Base-by-base conservation (phyloP, 2,113 vertebrate genomes). In the Vidua macroura region DNA sequence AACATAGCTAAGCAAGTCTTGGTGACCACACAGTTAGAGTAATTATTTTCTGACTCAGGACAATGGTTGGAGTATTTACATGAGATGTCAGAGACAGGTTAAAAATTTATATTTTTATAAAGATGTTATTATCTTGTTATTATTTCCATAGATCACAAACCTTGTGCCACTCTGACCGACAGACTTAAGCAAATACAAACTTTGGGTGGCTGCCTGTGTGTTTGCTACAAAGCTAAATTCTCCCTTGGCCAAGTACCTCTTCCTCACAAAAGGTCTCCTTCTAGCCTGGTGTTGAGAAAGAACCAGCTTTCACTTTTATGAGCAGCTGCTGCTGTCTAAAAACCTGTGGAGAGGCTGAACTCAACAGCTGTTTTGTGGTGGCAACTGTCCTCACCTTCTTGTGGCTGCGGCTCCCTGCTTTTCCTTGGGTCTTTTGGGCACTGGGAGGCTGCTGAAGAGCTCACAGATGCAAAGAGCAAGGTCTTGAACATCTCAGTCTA, bases 151-250 rank as follows among this genome's bases (percentile, higher is more conserved):
- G 31, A 13, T 52, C 31, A 19, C 8, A 12, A 20, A 28, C 5
- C 19, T 63, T 56, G 3, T 56, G 5, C 13, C 9, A 6, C 41
- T 56, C 24, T 67, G 39, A 73, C 11, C 46, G 55, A 16, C 14
- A 67, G 23, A 46, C 30, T 12, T 43, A 48, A 86, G 13, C 15
- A 68, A 85, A 66, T 9, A 39, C 0, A 2, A 51, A 33, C 13
- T 64, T 55, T n/a, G 10, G 0, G 0, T 66, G 15, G 6, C 5
- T 79, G 19, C 59, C 10, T 41, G 4, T 74, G 20, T 37, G 14
- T 55, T 87, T 33, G 9, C 6, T 66, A 24, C 51, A 63, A 79
- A 76, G 10, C 5, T 30, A 30, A 43, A 35, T 68, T 87, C 31
- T 56, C 60, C 25, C 24, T 24, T 77, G 31, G 33, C 31, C 56